These are phyloP conservation scores for Sialis lutaria DNA, from an alignment of 2,888 invertebrate genomes.

Conservation along the genomic window DNA sequence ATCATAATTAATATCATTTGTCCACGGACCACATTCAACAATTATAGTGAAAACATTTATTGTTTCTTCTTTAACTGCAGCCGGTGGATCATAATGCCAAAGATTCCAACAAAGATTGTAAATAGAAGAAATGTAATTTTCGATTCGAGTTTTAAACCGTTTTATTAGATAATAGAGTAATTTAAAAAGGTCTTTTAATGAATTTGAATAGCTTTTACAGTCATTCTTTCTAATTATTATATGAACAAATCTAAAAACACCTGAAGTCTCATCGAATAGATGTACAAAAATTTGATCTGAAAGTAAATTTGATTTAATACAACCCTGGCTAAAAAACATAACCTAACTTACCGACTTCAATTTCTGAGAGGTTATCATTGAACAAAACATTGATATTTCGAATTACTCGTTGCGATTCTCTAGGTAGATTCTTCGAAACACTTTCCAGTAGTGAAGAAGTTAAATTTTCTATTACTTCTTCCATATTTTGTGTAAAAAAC, in stretches of 20 bases:
- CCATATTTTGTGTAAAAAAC: constrained; percentile 5
- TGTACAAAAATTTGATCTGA: background rate
- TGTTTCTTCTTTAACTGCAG: background rate
- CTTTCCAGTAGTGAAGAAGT: background rate
- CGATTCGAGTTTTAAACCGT: background rate
- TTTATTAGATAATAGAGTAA: background rate
- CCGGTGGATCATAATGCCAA: background rate
- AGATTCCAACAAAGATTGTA: background rate
- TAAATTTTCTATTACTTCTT: background rate
- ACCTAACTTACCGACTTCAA: constrained; percentile 1
- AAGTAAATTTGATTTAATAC: background rate
- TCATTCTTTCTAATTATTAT: background rate
- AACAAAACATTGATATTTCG: background rate
- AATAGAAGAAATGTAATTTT: background rate
- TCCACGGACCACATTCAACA: background rate
- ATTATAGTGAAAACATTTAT: background rate
- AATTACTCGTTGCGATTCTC: constrained; percentile 2
- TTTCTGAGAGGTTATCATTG: background rate
- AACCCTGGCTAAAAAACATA: background rate
- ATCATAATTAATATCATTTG: background rate
- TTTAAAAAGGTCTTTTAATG: background rate
- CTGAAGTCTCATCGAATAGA: background rate
- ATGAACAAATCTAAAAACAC: background rate
- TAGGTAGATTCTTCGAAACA: background rate
- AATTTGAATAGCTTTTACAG: background rate